A percentile compares a stretch with the other conserved stretches of the same genome.
Evolutionary conservation across 2,113 vertebrate species (phyloP).

Genomic region (Dipodomys ordii): DNA sequence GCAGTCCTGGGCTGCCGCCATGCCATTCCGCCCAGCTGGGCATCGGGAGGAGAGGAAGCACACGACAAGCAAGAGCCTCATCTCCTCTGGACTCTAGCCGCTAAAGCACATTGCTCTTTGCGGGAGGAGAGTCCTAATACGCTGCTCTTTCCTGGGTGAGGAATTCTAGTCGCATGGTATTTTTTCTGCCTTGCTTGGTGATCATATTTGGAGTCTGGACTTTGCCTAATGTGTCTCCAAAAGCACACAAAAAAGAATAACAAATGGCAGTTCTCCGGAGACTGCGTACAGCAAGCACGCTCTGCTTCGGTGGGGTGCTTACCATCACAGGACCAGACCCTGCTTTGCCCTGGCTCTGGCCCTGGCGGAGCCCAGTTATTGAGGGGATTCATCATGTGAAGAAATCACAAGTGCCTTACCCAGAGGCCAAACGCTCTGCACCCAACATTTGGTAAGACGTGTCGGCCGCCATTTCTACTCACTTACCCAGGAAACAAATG

Average conservation of each 20-base stretch:
- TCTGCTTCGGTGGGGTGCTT: not conserved
- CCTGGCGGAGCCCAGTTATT: conserved; percentile 82
- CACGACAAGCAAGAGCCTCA: no score
- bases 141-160: not conserved
- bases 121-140: accelerated
- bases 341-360: conserved; percentile 77
- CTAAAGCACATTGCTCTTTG: accelerated
- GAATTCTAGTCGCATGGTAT: not conserved
- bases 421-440: conserved; percentile 77
- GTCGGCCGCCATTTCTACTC: conserved; percentile 80
- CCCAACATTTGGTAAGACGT: conserved; percentile 57
- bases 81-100: not conserved
- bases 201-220: not conserved
- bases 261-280: conserved; percentile 25
- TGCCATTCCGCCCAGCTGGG: no score
- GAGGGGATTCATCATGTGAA: conserved; percentile 86
- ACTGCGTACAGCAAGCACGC: not conserved
- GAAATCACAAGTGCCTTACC: conserved; percentile 83
- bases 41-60: no score
- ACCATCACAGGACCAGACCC: not conserved
- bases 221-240: conserved; percentile 47
- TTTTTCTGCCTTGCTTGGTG: not conserved
- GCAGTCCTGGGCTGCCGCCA: no score
- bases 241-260: conserved; percentile 8
- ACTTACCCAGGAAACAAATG: conserved; percentile 84